These are phyloP conservation scores for Mythimna vitellina DNA, from an alignment of 2,888 invertebrate genomes.

Conservation along the genomic window DNA sequence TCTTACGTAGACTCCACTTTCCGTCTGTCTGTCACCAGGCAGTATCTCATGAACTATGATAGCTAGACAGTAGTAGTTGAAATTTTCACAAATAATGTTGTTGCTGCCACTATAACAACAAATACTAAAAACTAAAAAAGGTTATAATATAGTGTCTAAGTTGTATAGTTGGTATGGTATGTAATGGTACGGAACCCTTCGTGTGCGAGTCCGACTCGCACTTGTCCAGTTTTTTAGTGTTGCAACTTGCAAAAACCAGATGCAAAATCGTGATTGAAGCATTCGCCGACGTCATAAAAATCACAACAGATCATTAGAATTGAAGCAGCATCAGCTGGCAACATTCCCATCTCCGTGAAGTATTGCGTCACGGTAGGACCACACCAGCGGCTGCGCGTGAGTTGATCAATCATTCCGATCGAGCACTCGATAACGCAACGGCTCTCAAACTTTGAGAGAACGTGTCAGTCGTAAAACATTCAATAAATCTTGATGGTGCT, in stretches of 20 bases:
- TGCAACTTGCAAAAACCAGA: conserved; percentile 1
- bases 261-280: conserved; percentile 37
- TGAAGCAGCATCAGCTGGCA: conserved; percentile 50
- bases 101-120: too few relatives aligned
- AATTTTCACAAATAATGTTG: too few relatives aligned
- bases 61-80: too few relatives aligned
- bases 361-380: conserved; percentile 67
- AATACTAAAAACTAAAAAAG: too few relatives aligned
- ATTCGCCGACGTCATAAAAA: conserved; percentile 33
- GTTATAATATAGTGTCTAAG: too few relatives aligned
- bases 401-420: conserved; percentile 74
- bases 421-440: conserved; percentile 61
- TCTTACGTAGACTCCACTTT: too few relatives aligned
- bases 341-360: conserved; percentile 59
- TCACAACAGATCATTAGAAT: conserved; percentile 52
- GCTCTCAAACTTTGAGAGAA: conserved; percentile 57
- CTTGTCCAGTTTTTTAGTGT: neutral
- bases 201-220: too few relatives aligned
- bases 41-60: too few relatives aligned
- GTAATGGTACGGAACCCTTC: too few relatives aligned
- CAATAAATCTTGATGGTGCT: conserved; percentile 25
- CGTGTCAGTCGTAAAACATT: conserved; percentile 29
- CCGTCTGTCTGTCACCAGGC: too few relatives aligned
- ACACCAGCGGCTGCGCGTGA: conserved; percentile 71
- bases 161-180: too few relatives aligned